Evolutionary conservation across 2,113 vertebrate species (phyloP).

Genomic region (Xyliphius kryptos): DNA sequence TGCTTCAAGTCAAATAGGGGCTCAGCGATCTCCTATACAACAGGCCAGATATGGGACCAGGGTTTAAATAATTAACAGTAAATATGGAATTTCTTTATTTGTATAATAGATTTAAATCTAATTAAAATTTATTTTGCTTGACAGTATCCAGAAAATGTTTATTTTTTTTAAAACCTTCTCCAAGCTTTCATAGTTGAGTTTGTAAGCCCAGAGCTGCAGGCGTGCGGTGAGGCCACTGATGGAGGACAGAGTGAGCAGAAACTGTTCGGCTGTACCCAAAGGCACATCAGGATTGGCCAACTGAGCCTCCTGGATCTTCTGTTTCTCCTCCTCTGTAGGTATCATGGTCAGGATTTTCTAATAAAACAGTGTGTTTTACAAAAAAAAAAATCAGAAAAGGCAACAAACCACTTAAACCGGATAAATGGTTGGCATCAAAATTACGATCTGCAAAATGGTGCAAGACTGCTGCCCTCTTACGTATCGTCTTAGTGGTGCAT

Average conservation of each 20-base stretch:
- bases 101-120: no score
- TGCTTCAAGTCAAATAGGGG: slow-evolving; percentile 89
- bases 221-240: slow-evolving; percentile 78
- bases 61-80: no score
- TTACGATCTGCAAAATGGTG: no score
- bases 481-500: background rate
- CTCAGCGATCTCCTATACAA: slow-evolving; percentile 83
- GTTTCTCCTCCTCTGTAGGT: slow-evolving; percentile 87
- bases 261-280: slow-evolving; percentile 84
- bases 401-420: no score
- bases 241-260: slow-evolving; percentile 81
- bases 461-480: slow-evolving; percentile 10
- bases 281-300: slow-evolving; percentile 80
- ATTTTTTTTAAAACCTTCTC: slow-evolving; percentile 88
- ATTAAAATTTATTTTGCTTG: no score
- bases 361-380: slow-evolving; percentile 2
- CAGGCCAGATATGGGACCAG: no score
- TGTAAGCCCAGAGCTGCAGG: slow-evolving; percentile 94
- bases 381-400: background rate
- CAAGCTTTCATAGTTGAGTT: slow-evolving; percentile 86
- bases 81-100: no score
- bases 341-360: slow-evolving; percentile 95
- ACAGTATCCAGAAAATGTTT: no score
- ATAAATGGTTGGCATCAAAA: no score
- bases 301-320: slow-evolving; percentile 91